Percentiles rank a stretch among this genome's conserved stretches.
phyloP scores from a whole-genome alignment of 2,797 vertebrate species.

The Sebastes reedi region DNA sequence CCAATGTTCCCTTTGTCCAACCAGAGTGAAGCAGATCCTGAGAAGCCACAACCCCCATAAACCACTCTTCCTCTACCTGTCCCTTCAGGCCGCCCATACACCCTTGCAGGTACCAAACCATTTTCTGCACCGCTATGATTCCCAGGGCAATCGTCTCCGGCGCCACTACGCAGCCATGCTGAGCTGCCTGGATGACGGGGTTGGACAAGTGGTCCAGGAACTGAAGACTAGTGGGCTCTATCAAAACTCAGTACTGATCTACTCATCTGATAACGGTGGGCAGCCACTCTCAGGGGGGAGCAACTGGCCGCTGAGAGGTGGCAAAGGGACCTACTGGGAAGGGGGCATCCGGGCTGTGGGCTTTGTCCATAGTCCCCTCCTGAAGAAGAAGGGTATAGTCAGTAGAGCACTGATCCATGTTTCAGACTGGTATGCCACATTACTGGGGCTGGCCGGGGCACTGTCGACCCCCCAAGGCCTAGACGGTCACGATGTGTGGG shows the following conservation, averaged over 20 bases:
- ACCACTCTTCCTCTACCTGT: slow-evolving; percentile 92
- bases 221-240: slow-evolving; percentile 86
- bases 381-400: slow-evolving; percentile 87
- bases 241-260: slow-evolving; percentile 89
- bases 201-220: slow-evolving; percentile 87
- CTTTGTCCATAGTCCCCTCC: slow-evolving; percentile 92
- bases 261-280: slow-evolving; percentile 94
- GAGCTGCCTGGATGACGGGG: slow-evolving; percentile 89
- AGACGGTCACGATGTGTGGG: slow-evolving; percentile 93
- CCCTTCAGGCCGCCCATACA: slow-evolving; percentile 92
- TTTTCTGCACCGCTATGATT: slow-evolving; percentile 87
- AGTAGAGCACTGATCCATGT: slow-evolving; percentile 92
- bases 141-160: slow-evolving; percentile 86
- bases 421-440: slow-evolving; percentile 95
- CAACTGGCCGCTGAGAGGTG: slow-evolving; percentile 94
- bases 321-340: slow-evolving; percentile 97
- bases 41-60: slow-evolving; percentile 83
- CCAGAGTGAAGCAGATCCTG: slow-evolving; percentile 89
- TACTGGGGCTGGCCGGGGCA: slow-evolving; percentile 87
- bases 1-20: slow-evolving; percentile 13
- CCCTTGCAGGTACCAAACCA: slow-evolving; percentile 88
- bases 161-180: slow-evolving; percentile 92
- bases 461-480: slow-evolving; percentile 78
- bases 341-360: slow-evolving; percentile 92
- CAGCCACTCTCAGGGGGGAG: slow-evolving; percentile 91